Evolutionary conservation across 2,113 vertebrate species (phyloP).

Genomic region (Piliocolobus tephrosceles): DNA sequence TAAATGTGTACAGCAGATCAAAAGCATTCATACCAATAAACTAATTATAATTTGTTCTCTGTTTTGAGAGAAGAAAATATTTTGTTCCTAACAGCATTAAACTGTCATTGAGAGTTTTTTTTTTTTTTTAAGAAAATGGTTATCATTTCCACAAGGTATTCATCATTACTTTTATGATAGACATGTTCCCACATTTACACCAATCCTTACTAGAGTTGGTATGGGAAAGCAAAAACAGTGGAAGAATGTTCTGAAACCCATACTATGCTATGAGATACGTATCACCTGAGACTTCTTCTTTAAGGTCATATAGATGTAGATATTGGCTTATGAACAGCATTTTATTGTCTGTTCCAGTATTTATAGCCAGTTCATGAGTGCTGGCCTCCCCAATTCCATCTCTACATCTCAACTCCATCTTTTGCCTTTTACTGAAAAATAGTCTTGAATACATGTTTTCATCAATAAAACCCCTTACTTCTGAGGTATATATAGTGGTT

Average conservation of each 20-base stretch:
- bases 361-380: not conserved
- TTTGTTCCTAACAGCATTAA: slow-evolving; percentile 53
- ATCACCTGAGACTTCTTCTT: too few relatives aligned
- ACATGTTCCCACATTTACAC: not conserved
- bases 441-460: slow-evolving; percentile 36
- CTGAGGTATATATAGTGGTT: not conserved
- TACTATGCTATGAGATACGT: not conserved
- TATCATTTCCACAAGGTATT: not conserved
- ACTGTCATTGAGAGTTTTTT: not conserved
- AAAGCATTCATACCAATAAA: slow-evolving; percentile 53
- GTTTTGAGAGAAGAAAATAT: slow-evolving; percentile 20
- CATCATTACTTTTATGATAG: not conserved
- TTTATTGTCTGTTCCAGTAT: not conserved
- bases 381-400: not conserved
- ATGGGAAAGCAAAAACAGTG: not conserved
- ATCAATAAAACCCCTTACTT: not conserved
- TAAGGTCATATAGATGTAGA: not conserved
- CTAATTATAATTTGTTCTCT: slow-evolving; percentile 63
- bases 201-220: not conserved
- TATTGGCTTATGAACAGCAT: not conserved
- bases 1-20: slow-evolving; percentile 58
- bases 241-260: not conserved
- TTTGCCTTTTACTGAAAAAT: slow-evolving; percentile 31
- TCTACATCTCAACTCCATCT: not conserved
- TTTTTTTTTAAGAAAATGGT: slow-evolving; percentile 57